These are phyloP conservation scores for Conus ventricosus DNA, from an alignment of 1,140 invertebrate genomes.

Conservation along the genomic window DNA sequence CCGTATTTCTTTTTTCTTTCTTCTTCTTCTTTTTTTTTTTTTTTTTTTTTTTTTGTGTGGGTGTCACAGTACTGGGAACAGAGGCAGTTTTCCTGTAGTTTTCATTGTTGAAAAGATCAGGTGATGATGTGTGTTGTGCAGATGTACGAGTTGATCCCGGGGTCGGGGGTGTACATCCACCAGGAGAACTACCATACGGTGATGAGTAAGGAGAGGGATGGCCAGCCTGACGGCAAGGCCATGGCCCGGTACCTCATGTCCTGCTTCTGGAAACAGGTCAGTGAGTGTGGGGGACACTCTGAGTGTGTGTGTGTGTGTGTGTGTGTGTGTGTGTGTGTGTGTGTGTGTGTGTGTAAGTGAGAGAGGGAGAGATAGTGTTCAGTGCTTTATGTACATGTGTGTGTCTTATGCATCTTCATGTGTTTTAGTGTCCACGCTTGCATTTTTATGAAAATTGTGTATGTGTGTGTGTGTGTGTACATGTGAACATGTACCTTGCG, in stretches of 20 bases:
- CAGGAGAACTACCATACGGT: slow-evolving; percentile 49
- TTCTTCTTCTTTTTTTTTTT: too few relatives aligned
- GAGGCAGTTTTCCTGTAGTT: too few relatives aligned
- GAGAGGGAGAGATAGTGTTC: neutral
- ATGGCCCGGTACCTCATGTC: slow-evolving; percentile 52
- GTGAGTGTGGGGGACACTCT: neutral
- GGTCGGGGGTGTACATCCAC: slow-evolving; percentile 46
- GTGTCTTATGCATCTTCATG: too few relatives aligned
- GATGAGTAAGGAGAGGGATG: slow-evolving; percentile 43
- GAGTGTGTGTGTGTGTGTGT: neutral
- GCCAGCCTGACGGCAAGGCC: slow-evolving; percentile 46
- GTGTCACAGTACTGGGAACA: too few relatives aligned
- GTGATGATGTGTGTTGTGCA: slow-evolving; percentile 12
- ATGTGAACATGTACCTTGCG: too few relatives aligned
- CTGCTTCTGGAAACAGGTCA: slow-evolving; percentile 46
- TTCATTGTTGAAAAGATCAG: too few relatives aligned
- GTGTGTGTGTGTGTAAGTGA: slow-evolving; percentile 11
- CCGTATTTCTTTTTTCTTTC: too few relatives aligned
- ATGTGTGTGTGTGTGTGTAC: slow-evolving; percentile 4
- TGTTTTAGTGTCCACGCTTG: too few relatives aligned
- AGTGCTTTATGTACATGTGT: too few relatives aligned
- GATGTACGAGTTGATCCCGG: slow-evolving; percentile 46
- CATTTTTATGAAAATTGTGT: slow-evolving; percentile 3
- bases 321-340: neutral
- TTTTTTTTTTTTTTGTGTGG: too few relatives aligned